Base-by-base conservation (phyloP, 1,140 invertebrate species). In the Drosophila punjabiensis region DNA sequence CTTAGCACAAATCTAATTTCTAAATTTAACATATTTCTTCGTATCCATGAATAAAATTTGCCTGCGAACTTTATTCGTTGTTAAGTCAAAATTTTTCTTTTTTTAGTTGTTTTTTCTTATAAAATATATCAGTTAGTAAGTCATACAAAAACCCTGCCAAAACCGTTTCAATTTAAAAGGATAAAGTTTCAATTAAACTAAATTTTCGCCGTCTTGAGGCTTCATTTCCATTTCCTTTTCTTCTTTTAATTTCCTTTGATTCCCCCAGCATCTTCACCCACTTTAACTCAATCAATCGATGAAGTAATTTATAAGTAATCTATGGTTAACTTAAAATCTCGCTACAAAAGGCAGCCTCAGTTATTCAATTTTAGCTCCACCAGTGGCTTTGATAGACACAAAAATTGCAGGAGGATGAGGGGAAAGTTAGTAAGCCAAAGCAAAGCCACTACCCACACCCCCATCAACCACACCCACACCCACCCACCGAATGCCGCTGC, bases 341-440 rank as follows among this genome's bases (percentile, higher is more conserved):
- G 32, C 13, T 5, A 41, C 48, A 61, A 74, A 64, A 30, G 11
- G 37, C 41, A 20, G 68, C 11, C 10, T 45, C 37, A 61, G 47
- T 50, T 74, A 43, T 74, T 74, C 47, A 74, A 62, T 74, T 75
- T 62, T 13, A 43, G 24, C 32, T 74, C n/a, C 16, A 32, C 11
- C 37, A 71, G 45, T 74, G 56, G 68, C 55, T 74, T 74, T 74
- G 71, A 73, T 74, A 69, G 47, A 33, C 37, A 39, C 56, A 18
- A 53, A 74, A 74, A 71, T 71, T 24, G 39, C 24, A 24, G 24
- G 24, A 24, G 24, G 24, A 3, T 11, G 32, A 28, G 47, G 20
- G 30, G n/a, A 41, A 60, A 60, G 67, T 52, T 73, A 73, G 70
- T 35, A 74, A 74, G 53, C 70, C 55, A 67, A 14, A 37, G 59